phyloP scores from a whole-genome alignment of 2,888 invertebrate species.

The Bombyx huttoni region DNA sequence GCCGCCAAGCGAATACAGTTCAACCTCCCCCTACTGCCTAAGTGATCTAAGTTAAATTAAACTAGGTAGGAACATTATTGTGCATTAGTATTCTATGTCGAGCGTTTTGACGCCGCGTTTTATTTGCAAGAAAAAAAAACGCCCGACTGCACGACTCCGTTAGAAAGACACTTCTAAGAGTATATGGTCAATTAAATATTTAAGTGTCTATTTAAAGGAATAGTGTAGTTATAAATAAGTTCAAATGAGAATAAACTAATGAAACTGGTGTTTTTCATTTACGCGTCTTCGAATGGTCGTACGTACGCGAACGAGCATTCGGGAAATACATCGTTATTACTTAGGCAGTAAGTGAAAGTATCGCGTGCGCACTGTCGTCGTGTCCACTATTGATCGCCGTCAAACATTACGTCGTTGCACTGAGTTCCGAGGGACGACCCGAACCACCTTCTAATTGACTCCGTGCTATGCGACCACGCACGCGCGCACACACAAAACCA shows the following conservation, averaged over 20 bases:
- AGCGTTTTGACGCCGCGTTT: neutral
- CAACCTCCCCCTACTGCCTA: slow-evolving; percentile 16
- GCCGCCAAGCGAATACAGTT: slow-evolving; percentile 24
- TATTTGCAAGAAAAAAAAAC: slow-evolving; percentile 4
- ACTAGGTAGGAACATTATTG: slow-evolving; percentile 19
- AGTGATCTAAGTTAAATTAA: neutral
- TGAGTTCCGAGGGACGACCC: neutral
- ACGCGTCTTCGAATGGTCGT: neutral
- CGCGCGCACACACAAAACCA: neutral
- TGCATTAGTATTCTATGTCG: slow-evolving; percentile 4
- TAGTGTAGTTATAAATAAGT: slow-evolving; percentile 4
- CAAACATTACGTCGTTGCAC: neutral
- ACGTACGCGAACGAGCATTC: neutral
- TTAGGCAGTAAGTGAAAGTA: neutral
- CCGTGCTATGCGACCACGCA: neutral
- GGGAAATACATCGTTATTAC: neutral
- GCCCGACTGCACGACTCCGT: slow-evolving; percentile 12
- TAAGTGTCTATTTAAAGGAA: slow-evolving; percentile 15
- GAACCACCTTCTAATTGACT: neutral
- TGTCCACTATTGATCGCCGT: neutral
- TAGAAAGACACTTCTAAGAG: slow-evolving; percentile 11
- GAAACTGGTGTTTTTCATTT: neutral
- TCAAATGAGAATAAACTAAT: neutral
- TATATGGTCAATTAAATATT: slow-evolving; percentile 18
- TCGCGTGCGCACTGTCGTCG: neutral